Percentiles rank a stretch among this genome's conserved stretches.
Evolutionary conservation across 1,140 invertebrate genomes (phyloP).

Genomic region (Aphelinus atriplicis): DNA sequence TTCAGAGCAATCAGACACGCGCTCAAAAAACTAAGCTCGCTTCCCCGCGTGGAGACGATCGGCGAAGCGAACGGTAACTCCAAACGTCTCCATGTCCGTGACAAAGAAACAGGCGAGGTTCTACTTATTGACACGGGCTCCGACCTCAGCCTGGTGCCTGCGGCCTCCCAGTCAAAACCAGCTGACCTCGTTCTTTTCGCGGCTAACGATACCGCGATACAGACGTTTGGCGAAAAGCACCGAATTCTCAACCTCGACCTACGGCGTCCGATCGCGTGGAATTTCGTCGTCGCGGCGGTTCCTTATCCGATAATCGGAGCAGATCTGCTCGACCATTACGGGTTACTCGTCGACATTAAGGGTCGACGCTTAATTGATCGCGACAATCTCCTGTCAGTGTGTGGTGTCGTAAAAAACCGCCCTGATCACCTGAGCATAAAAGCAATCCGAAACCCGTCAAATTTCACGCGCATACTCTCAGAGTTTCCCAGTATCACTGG

Average conservation of each 20-base stretch:
- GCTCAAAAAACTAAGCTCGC: constrained; percentile 1
- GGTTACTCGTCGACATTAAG: constrained; percentile 53
- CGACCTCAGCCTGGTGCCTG: neutral
- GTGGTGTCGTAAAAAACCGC: constrained; percentile 10
- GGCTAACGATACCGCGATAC: neutral
- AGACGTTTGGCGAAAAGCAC: neutral
- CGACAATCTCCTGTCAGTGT: constrained; percentile 31
- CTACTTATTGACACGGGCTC: neutral
- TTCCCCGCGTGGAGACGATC: constrained; percentile 35
- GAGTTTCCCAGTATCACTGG: constrained; percentile 34
- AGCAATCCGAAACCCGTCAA: neutral
- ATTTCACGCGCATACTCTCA: neutral
- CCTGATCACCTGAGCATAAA: constrained; percentile 1
- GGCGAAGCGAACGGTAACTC: constrained; percentile 7
- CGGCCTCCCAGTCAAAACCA: neutral
- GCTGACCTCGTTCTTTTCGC: neutral
- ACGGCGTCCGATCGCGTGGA: neutral
- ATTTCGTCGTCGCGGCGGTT: constrained; percentile 11
- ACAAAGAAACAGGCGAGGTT: too few species aligned
- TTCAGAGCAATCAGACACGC: too few species aligned
- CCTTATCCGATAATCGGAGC: constrained; percentile 17
- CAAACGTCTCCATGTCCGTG: neutral
- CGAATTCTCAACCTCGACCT: neutral
- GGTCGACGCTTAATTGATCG: constrained; percentile 48
- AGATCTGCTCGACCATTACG: constrained; percentile 41